Base-by-base conservation (phyloP, 2,113 vertebrate genomes). In the Suricata suricatta region DNA sequence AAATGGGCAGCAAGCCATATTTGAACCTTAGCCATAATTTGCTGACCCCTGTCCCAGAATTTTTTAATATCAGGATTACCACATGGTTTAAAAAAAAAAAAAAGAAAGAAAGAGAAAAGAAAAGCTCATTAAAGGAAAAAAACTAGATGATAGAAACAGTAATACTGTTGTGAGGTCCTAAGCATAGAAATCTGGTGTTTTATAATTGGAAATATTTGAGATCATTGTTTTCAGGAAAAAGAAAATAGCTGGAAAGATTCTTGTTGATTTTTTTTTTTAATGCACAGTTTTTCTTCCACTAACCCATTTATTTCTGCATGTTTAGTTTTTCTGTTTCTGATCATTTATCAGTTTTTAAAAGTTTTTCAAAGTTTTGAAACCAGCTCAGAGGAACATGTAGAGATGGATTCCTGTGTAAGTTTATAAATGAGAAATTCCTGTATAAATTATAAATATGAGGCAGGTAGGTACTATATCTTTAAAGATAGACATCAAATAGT, bases 261-360 rank as follows among this genome's bases (percentile, higher is more conserved):
- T 81, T 93, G 27, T 38, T 86, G 80, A 66, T 29, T 93, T 80
- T 95, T 72, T 54, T 44, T 85, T 80, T 66, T 33, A 72, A 72
- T 76, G 29, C 14, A 81, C n/a, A 19, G 3, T 66, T 68, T 88
- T 54, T 64, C 47, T 84, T 90, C 72, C 16, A 12, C 54, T 81
- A 57, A 82, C 7, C 35, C 21, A 77, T 82, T 95, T 91, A 91
- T 33, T 77, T 90, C 27, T 77, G 90, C 17, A 57, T 83, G 90
- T 4, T 90, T 90, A 76, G 13, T 88, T 95, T 93, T 93, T 88
- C 47, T 88, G 33, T 89, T 96, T 86, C 41, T 92, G 25, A 63
- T 83, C 7, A 77, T 69, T 95, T 93, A 38, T 86, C 44, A 85
- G 35, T 52, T 93, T 54, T 50, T 71, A 68, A 31, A 88, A 80